phyloP scores from a whole-genome alignment of 2,113 vertebrate genomes.

The Anhinga rufa region DNA sequence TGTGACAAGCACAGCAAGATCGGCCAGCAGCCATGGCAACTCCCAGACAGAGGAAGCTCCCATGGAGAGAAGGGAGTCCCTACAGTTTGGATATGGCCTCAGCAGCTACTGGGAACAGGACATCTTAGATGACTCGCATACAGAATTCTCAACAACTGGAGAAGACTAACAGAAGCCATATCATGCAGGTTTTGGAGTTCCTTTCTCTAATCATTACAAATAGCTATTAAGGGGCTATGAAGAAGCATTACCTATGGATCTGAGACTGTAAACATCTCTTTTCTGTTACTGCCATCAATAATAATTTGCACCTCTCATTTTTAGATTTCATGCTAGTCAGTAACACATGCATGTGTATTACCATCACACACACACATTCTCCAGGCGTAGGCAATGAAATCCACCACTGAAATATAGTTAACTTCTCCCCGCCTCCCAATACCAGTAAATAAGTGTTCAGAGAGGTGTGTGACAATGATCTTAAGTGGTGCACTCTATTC shows the following conservation, averaged over 20 bases:
- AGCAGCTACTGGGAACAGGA: neutral
- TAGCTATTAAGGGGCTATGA: neutral
- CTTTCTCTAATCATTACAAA: neutral
- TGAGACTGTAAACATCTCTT: neutral
- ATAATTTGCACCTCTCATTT: neutral
- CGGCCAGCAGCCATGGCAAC: accelerated
- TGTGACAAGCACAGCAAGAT: neutral
- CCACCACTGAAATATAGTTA: neutral
- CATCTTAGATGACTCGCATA: neutral
- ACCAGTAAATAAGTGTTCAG: neutral
- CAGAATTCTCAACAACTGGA: neutral
- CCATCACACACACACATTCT: neutral
- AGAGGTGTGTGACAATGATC: neutral
- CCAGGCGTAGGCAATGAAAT: neutral
- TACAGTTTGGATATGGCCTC: neutral
- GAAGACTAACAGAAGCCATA: neutral
- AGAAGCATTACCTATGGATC: neutral
- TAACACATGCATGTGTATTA: neutral
- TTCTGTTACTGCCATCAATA: neutral
- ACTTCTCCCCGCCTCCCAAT: neutral
- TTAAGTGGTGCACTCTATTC: neutral
- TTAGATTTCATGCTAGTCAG: neutral
- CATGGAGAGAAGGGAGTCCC: accelerated
- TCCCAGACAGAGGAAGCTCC: neutral
- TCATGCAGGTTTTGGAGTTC: neutral